A percentile compares a stretch with the other conserved stretches of the same genome.
Conservation (phyloP, 2,113 vertebrate species). For the Cepphus grylle region DNA sequence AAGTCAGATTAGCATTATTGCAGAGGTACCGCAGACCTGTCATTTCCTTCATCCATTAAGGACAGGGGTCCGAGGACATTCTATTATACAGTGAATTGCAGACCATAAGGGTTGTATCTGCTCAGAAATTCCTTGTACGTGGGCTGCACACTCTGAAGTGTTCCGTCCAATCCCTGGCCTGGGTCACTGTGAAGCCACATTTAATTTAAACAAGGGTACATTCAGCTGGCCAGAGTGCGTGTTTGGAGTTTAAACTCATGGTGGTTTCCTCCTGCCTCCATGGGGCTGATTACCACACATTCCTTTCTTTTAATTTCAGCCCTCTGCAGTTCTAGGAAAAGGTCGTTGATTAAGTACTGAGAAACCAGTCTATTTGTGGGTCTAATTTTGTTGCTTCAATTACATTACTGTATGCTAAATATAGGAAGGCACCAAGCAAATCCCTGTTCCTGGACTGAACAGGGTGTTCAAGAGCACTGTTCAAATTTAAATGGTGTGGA, state of each 20-base stretch:
- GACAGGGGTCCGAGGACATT: background rate
- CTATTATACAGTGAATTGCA: background rate
- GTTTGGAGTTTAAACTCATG: constrained; percentile 16
- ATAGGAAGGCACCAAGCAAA: constrained; percentile 48
- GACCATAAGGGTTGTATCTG: background rate
- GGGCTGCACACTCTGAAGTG: background rate
- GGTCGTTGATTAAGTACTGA: constrained; percentile 55
- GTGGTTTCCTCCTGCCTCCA: constrained; percentile 28
- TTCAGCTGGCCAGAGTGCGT: background rate
- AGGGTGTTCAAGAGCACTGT: constrained; percentile 33
- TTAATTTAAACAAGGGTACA: background rate
- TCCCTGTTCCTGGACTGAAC: constrained; percentile 31
- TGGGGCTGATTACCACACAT: constrained; percentile 55
- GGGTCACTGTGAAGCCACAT: background rate
- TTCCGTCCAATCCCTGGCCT: background rate
- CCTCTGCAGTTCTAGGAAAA: constrained; percentile 63
- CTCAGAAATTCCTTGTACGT: background rate
- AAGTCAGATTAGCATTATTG: background rate
- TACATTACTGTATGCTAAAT: constrained; percentile 68
- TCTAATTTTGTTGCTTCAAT: constrained; percentile 55
- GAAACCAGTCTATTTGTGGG: constrained; percentile 55
- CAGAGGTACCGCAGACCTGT: background rate
- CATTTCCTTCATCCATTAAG: background rate
- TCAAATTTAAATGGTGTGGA: constrained; percentile 3
- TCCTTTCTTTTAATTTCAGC: constrained; percentile 65